Conservation (phyloP, 2,113 vertebrate species). For the Zosterops lateralis region DNA sequence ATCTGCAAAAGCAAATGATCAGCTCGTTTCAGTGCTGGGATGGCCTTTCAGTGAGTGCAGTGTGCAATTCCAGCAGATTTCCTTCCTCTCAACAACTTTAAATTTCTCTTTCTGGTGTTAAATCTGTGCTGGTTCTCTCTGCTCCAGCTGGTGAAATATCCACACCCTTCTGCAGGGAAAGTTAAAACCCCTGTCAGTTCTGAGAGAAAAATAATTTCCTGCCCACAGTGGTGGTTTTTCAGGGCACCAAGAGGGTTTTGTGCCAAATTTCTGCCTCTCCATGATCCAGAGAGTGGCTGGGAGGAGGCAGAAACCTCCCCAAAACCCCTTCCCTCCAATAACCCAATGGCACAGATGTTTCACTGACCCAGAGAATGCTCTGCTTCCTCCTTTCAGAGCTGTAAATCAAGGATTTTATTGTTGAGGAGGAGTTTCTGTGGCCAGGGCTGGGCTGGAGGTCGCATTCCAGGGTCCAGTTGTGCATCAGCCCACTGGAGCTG, state of each 20-base stretch:
- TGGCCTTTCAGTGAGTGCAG: neutral
- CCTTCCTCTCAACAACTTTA: neutral
- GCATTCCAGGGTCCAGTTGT: neutral
- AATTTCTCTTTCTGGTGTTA: neutral
- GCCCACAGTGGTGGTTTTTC: neutral
- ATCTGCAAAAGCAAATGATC: conserved; percentile 38
- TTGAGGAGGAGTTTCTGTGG: neutral
- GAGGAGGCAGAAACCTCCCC: neutral
- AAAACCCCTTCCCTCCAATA: neutral
- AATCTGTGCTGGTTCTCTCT: neutral
- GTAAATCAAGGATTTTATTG: neutral
- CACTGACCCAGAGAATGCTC: neutral
- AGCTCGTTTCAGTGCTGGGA: neutral
- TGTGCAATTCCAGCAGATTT: neutral
- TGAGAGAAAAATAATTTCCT: neutral
- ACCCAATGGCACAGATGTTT: neutral
- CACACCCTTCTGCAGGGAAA: neutral
- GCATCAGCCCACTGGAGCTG: neutral
- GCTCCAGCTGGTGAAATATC: neutral
- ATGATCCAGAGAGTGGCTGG: neutral
- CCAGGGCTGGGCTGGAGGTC: neutral
- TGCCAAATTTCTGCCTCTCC: neutral
- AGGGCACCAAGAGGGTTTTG: neutral
- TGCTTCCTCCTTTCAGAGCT: neutral
- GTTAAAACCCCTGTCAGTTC: neutral